Base-by-base conservation (phyloP, 2,797 vertebrate genomes). In the Bradypus variegatus region DNA sequence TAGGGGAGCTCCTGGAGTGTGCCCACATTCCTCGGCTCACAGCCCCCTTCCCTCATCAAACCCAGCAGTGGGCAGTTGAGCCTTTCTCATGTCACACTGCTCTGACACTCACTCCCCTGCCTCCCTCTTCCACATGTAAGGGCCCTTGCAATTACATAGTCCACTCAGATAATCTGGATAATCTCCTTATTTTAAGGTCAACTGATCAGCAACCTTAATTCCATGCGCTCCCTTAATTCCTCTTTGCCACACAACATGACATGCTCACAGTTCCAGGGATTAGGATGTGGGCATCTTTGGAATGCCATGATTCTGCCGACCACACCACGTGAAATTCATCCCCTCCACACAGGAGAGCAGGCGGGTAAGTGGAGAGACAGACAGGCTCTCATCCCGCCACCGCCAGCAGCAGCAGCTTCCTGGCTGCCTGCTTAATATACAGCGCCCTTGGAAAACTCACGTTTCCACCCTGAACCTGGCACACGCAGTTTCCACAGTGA, bases 401-500 rank as follows among this genome's bases (percentile, higher is more conserved):
- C 41, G 9, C 55, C 25, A 21, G 15, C 2, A 53, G 72, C 1
- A 15, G 81, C 73, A 33, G 86, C 86, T 92, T 87, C 70, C 91
- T 41, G 64, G 92, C 69, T 79, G 14, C 81, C 89, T 75, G 76
- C 95, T 96, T 67, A 18, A 92, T 45, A 53, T 25, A 64, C 60
- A 80, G 76, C 88, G 87, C 87, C 91, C 96, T 91, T 50, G 91
- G 93, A 95, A 95, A 93, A 95, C 91, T 94, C 64, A 64, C 31
- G 36, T 93, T 95, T 96, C 96, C 91, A 81, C 83, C 69, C 78
- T 80, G 96, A 95, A 89, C 92, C 45, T 31, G 92, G 96, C 94
- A 95, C 88, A 89, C 38, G 95, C 96, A 96, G 94, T 95, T 97
- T 96, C 96, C 96, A 97, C 94, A 94, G 96, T 19, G 93, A 96